A percentile compares a stretch with the other conserved stretches of the same genome.
Conservation (phyloP, 2,888 invertebrate genomes). For the Himalopsyche anomala region DNA sequence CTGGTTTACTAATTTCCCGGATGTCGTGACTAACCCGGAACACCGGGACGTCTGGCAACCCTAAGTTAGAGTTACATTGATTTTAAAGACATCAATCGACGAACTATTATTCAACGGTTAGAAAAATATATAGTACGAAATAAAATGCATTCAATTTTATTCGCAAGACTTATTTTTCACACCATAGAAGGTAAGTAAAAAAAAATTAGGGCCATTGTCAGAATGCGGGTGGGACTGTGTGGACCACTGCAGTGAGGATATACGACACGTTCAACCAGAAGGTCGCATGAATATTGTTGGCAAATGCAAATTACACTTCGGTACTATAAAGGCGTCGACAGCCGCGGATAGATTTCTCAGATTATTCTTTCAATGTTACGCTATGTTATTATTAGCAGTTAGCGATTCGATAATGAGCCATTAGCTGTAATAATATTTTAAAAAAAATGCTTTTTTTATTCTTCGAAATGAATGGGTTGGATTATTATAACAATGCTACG, state of each 20-base stretch:
- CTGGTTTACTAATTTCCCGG: no score
- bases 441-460: slow-evolving; percentile 5
- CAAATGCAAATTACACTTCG: slow-evolving; percentile 54
- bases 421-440: slow-evolving; percentile 9
- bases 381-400: slow-evolving; percentile 32
- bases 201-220: no score
- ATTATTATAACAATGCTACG: slow-evolving; percentile 17
- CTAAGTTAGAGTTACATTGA: no score
- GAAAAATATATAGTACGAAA: no score
- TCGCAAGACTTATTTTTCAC: no score
- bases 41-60: no score
- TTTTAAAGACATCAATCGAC: no score
- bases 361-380: slow-evolving; percentile 37
- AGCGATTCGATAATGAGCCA: slow-evolving; percentile 25
- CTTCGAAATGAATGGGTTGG: neutral
- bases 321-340: slow-evolving; percentile 46
- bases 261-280: slow-evolving; percentile 50
- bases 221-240: no score
- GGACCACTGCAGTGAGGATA: slow-evolving; percentile 49
- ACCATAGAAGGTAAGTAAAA: no score
- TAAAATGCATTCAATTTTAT: no score
- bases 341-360: slow-evolving; percentile 51
- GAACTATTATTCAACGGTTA: no score
- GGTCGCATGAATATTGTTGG: slow-evolving; percentile 50
- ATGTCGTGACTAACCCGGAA: no score